phyloP scores from a whole-genome alignment of 2,113 vertebrate genomes.

The Aldabrachelys gigantea region DNA sequence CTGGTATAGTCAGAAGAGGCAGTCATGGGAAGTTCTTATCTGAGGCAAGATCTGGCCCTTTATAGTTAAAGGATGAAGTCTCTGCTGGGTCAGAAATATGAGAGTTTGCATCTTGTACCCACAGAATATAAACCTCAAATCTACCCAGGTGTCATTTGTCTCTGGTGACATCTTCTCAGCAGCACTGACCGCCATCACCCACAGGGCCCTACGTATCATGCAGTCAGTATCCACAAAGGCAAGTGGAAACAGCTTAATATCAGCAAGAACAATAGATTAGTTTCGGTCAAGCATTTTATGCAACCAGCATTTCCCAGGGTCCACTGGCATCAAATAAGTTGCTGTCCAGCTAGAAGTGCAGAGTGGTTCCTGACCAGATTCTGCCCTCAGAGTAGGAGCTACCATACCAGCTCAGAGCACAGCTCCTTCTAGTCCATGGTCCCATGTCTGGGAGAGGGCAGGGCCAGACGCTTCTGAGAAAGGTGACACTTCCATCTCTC shows the following conservation, averaged over 20 bases:
- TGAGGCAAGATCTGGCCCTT: conserved; percentile 7
- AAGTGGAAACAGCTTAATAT: not conserved
- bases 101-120: not conserved
- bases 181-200: fast-evolving
- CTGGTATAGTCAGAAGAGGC: not conserved
- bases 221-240: fast-evolving
- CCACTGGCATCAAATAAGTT: not conserved
- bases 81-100: not conserved
- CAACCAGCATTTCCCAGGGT: not conserved
- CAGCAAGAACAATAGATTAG: fast-evolving
- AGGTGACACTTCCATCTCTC: fast-evolving
- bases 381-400: not conserved
- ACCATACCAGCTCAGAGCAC: fast-evolving
- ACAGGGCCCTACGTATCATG: not conserved
- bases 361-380: fast-evolving
- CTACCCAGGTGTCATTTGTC: not conserved
- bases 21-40: not conserved
- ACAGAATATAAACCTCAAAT: not conserved
- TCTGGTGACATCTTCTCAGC: not conserved
- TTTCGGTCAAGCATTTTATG: not conserved
- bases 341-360: not conserved
- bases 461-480: not conserved
- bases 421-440: not conserved
- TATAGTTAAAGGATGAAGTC: conserved; percentile 30
- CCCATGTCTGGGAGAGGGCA: not conserved